Base-by-base conservation (phyloP, 2,888 invertebrate genomes). In the Tetanocera ferruginea region DNA sequence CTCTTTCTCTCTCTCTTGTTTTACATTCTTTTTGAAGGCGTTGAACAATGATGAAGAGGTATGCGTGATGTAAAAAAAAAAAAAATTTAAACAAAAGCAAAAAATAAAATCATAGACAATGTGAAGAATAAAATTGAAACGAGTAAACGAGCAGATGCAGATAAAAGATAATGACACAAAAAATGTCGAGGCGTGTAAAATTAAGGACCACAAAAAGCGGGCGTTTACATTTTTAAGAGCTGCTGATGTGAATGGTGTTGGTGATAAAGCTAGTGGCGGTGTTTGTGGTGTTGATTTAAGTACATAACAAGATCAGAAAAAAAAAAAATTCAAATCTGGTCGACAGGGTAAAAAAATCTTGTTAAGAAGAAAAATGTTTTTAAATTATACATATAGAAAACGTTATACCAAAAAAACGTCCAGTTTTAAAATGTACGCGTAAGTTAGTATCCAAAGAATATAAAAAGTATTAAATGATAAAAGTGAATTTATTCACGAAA, bases 21-120 rank as follows among this genome's bases (percentile, higher is more conserved):
- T 19, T 55, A 19, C n/a, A 31, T 19, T 31, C 2, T 23, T 60
- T 60, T 60, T 9, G 60, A 31, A 70, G 76, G 70, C 76, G 70
- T 70, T 70, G 43, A 70, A 62, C 76, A 49, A 60, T 70, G 66
- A 60, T 69, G 43, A 60, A 76, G 70, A 43, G 62, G 52, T 51
- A 34, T 43, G 49, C 73, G 67, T 64, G 51, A 66, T 19, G 19
- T 19, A 51, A 19, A 55, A n/a, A 37, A 52, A 37, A 28, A 55
- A 17, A 17, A 37, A 43, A 17, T 43, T 8, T 17, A 28, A 37
- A 57, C 2, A 23, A 55, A 23, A 37, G 31, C 0, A 43, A 43
- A 19, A 49, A 11, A n/a, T n/a, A n/a, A 23, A n/a, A 23, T 17
- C 11, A n/a, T n/a, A 64, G 28, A 60, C 57, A 60, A 19, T 66